Evolutionary conservation across 2,888 invertebrate species (phyloP).

Genomic region (Dicycla oo): DNA sequence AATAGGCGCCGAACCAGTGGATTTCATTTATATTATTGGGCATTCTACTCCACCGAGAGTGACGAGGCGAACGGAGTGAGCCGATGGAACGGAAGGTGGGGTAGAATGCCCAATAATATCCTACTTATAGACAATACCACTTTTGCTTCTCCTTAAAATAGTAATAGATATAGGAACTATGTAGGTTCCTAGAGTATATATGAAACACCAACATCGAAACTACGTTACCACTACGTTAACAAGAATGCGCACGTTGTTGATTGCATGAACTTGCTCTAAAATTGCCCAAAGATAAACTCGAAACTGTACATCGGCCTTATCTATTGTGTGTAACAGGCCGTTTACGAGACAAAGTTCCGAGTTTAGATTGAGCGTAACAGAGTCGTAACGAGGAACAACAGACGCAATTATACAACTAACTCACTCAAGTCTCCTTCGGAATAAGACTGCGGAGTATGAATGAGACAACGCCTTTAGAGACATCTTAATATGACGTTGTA

Average conservation of each 20-base stretch:
- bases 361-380: slow-evolving; percentile 74
- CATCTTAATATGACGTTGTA: not conserved
- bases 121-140: too few relatives aligned
- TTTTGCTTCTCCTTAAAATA: too few relatives aligned
- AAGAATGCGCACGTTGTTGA: slow-evolving; percentile 37
- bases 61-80: too few relatives aligned
- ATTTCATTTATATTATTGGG: too few relatives aligned
- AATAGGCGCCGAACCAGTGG: too few relatives aligned
- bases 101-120: too few relatives aligned
- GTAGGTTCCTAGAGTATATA: too few relatives aligned
- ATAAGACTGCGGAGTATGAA: slow-evolving; percentile 36
- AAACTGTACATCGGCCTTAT: slow-evolving; percentile 59
- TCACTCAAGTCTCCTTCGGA: slow-evolving; percentile 66
- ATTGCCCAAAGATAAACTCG: slow-evolving; percentile 56
- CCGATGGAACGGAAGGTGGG: too few relatives aligned
- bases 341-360: slow-evolving; percentile 63
- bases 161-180: too few relatives aligned
- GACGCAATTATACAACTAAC: slow-evolving; percentile 76
- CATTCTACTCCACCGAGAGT: too few relatives aligned
- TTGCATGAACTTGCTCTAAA: slow-evolving; percentile 47
- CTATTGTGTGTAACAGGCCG: slow-evolving; percentile 58
- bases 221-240: slow-evolving; percentile 13
- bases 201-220: slow-evolving; percentile 21
- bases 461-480: slow-evolving; percentile 4
- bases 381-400: slow-evolving; percentile 68